These are phyloP conservation scores for Rhabdophis nuchalis DNA, from an alignment of 2,797 vertebrate species.

Conservation along the genomic window DNA sequence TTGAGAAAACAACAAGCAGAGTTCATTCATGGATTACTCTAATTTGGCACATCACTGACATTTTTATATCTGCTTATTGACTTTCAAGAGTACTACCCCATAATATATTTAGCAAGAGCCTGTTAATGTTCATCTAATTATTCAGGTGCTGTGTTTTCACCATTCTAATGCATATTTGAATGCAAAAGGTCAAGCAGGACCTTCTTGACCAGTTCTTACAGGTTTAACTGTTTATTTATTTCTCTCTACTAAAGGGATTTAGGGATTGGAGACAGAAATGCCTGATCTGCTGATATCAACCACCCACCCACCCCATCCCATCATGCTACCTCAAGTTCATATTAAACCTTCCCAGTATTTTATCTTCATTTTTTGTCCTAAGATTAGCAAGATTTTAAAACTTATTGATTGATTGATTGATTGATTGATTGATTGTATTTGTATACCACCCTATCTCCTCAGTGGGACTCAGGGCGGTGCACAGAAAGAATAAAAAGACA, in stretches of 20 bases:
- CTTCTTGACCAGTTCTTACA: not conserved
- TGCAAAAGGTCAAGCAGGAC: not conserved
- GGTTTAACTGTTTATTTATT: not conserved
- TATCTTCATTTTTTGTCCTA: not conserved
- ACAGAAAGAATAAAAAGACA: too few species aligned
- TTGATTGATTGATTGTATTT: too few species aligned
- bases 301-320: not conserved
- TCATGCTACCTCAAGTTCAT: not conserved
- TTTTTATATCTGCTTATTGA: not conserved
- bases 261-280: not conserved
- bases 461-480: too few species aligned
- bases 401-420: too few species aligned
- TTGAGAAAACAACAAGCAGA: not conserved
- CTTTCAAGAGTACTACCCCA: not conserved
- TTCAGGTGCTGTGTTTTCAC: not conserved
- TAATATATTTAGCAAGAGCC: not conserved
- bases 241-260: not conserved
- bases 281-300: not conserved
- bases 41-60: not conserved
- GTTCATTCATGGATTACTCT: not conserved
- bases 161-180: not conserved
- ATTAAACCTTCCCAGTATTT: not conserved
- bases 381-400: not conserved
- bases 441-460: too few species aligned
- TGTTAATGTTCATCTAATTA: not conserved